These are phyloP conservation scores for Gouania willdenowi DNA, from an alignment of 2,797 vertebrate species.

Conservation along the genomic window DNA sequence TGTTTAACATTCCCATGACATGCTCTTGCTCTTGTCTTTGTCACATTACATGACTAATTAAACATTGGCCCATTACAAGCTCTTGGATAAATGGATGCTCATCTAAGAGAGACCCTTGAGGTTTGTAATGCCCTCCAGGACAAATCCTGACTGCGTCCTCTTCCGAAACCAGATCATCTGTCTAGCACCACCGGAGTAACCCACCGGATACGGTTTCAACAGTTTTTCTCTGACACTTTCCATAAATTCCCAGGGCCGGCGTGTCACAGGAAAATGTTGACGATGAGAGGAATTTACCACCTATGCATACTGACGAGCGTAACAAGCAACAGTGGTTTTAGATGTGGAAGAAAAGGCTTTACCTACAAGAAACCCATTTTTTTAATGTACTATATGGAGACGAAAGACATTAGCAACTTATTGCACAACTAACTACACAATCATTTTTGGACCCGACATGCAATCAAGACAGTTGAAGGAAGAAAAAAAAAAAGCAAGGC, in stretches of 20 bases:
- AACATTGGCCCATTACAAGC: slow-evolving; percentile 57
- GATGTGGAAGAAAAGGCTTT: not conserved
- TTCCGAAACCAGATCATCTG: slow-evolving; percentile 46
- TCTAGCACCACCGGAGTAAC: slow-evolving; percentile 39
- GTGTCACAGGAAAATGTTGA: slow-evolving; percentile 15
- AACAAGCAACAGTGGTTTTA: not conserved
- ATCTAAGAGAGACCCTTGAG: slow-evolving; percentile 42
- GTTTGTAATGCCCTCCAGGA: slow-evolving; percentile 45
- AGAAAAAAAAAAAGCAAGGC: slow-evolving; percentile 38
- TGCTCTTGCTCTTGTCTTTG: slow-evolving; percentile 59
- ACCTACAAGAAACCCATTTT: not conserved
- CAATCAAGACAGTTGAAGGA: slow-evolving; percentile 3
- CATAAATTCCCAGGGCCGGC: slow-evolving; percentile 56
- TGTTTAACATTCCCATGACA: slow-evolving; percentile 58
- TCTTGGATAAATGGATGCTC: slow-evolving; percentile 54
- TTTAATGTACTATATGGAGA: not conserved
- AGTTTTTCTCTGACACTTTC: slow-evolving; percentile 48
- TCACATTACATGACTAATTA: slow-evolving; percentile 69
- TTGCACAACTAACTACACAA: not conserved
- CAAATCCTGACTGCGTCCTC: slow-evolving; percentile 42
- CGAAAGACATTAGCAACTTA: not conserved
- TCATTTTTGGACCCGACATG: not conserved
- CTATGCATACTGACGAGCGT: slow-evolving; percentile 6
- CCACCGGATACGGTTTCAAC: slow-evolving; percentile 60
- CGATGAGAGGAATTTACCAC: slow-evolving; percentile 12